A percentile compares a stretch with the other conserved stretches of the same genome.
phyloP scores from a whole-genome alignment of 1,140 invertebrate species.

The Homalodisca vitripennis region DNA sequence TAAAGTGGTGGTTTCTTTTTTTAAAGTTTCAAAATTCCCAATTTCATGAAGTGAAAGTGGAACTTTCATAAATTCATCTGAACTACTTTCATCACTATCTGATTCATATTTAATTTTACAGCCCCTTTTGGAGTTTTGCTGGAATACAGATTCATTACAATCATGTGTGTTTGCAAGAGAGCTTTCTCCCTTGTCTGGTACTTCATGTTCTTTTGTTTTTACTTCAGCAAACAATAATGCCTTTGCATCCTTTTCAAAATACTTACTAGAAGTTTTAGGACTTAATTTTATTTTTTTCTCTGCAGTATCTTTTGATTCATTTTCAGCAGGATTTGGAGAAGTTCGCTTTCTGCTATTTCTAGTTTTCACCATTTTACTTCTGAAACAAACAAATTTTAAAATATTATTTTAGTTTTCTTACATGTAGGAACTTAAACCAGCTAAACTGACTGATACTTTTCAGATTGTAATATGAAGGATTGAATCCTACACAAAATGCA shows the following conservation, averaged over 20 bases:
- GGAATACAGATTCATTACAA: background rate
- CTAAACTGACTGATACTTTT: too few species aligned
- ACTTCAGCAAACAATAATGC: too few species aligned
- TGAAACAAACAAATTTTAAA: background rate
- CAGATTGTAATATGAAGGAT: too few species aligned
- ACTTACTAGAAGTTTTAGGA: background rate
- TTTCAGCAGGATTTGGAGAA: background rate
- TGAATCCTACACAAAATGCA: too few species aligned
- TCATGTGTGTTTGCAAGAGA: too few species aligned
- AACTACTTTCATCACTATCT: conserved; percentile 30
- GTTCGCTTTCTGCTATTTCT: background rate
- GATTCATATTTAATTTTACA: conserved; percentile 5
- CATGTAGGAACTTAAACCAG: too few species aligned
- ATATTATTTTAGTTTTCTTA: background rate
- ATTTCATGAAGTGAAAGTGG: conserved; percentile 31
- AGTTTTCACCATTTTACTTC: conserved; percentile 14
- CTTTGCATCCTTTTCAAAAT: background rate
- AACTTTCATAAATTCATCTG: conserved; percentile 32
- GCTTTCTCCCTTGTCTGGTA: background rate
- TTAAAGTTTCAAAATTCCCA: conserved; percentile 24
- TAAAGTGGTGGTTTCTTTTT: background rate
- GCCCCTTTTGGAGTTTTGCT: background rate
- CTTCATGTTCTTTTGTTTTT: too few species aligned
- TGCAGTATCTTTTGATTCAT: background rate
- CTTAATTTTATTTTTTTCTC: conserved; percentile 8